Evolutionary conservation across 2,113 vertebrate genomes (phyloP).

Genomic region (Cyphomyrus discorhynchus): DNA sequence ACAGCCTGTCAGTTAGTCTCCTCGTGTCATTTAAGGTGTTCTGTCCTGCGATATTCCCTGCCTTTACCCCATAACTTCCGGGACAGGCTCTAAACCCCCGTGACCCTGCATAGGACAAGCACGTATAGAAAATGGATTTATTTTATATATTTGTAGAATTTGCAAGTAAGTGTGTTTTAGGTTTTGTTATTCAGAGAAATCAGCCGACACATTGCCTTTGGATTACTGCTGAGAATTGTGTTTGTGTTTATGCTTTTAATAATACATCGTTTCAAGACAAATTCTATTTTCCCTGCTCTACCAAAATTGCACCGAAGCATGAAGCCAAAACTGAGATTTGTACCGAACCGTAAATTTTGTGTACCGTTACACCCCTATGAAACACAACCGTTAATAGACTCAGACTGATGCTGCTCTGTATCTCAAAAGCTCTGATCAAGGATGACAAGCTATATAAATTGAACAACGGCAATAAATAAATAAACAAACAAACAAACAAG

Average conservation of each 20-base stretch:
- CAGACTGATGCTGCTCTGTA: not conserved
- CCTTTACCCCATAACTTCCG: not conserved
- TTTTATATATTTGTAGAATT: not conserved
- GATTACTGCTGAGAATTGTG: not conserved
- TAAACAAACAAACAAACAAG: conserved; percentile 7
- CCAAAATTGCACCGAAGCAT: not conserved
- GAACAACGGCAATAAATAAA: not conserved
- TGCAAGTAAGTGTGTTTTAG: not conserved
- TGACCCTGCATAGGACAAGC: not conserved
- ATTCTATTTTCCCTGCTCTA: not conserved
- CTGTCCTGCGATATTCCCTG: not conserved
- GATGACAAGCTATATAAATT: not conserved
- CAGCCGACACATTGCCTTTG: not conserved
- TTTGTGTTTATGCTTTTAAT: not conserved
- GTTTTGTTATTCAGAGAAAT: not conserved
- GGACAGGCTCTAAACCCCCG: not conserved
- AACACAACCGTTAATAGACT: not conserved
- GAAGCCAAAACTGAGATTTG: not conserved
- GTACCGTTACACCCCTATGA: not conserved
- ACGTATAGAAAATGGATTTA: not conserved
- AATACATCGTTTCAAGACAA: not conserved
- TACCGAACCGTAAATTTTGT: not conserved
- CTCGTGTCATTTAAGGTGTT: not conserved
- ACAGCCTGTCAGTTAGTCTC: not conserved
- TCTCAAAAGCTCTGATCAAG: not conserved